Evolutionary conservation across 2,888 invertebrate genomes (phyloP).

Genomic region (Drosophila anomalata): DNA sequence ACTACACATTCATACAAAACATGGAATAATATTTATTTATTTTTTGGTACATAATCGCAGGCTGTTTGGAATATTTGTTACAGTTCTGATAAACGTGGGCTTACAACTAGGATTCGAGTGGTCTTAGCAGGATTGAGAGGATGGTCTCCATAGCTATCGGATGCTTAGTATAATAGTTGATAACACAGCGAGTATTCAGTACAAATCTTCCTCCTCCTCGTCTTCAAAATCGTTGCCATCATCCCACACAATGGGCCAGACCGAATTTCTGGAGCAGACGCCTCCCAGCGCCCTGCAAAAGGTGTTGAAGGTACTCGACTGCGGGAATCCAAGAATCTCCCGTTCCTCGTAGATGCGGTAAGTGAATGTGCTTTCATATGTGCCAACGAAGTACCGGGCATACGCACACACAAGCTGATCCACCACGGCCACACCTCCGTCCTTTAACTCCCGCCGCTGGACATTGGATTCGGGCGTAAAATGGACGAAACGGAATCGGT

Average conservation of each 20-base stretch:
- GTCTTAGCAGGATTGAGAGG: background rate
- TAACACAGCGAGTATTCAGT: constrained; percentile 36
- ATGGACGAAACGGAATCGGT: constrained; percentile 73
- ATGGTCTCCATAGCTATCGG: background rate
- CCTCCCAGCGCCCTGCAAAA: constrained; percentile 85
- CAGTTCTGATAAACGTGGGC: constrained; percentile 1
- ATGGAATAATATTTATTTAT: background rate
- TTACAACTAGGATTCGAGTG: constrained; percentile 28
- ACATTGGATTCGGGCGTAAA: constrained; percentile 77
- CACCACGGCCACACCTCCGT: constrained; percentile 95
- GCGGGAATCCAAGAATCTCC: constrained; percentile 95
- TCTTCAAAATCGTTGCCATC: constrained; percentile 47
- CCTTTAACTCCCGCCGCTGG: constrained; percentile 84
- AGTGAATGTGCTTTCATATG: constrained; percentile 97
- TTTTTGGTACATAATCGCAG: constrained; percentile 69
- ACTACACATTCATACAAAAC: background rate
- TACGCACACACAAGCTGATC: constrained; percentile 98
- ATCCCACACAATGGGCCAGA: constrained; percentile 89
- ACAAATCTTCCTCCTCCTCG: constrained; percentile 39
- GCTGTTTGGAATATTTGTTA: constrained; percentile 53
- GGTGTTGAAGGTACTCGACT: constrained; percentile 93
- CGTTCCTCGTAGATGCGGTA: constrained; percentile 98
- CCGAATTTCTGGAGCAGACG: constrained; percentile 89
- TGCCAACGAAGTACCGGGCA: constrained; percentile 94
- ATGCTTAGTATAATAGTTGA: background rate